phyloP scores from a whole-genome alignment of 2,797 vertebrate genomes.

The Myoxocephalus aenaeus region DNA sequence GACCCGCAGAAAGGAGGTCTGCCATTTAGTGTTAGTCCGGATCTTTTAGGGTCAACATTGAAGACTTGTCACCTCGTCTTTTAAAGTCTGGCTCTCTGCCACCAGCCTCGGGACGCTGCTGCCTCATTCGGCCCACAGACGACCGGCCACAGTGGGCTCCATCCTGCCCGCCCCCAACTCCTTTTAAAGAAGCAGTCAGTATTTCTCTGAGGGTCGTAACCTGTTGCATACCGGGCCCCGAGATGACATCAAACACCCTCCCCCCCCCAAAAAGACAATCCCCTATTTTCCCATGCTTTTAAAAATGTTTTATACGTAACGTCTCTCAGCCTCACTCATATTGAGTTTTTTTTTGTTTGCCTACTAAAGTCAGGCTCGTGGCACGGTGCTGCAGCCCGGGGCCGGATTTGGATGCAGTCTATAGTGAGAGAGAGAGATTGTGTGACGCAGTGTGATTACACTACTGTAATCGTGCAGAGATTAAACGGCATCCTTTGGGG shows the following conservation, averaged over 20 bases:
- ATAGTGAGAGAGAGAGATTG: conserved; percentile 19
- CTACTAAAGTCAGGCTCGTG: conserved; percentile 43
- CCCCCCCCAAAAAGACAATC: conserved; percentile 16
- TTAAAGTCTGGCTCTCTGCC: conserved; percentile 40
- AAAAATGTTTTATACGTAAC: background rate
- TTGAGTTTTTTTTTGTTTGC: conserved; percentile 32
- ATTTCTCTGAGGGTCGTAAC: conserved; percentile 33
- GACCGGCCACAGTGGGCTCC: conserved; percentile 27
- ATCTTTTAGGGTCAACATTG: conserved; percentile 33
- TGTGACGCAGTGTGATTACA: conserved; percentile 47
- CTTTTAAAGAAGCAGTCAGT: conserved; percentile 51
- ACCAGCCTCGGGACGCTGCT: conserved; percentile 26
- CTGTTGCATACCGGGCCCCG: conserved; percentile 47
- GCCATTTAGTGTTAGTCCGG: background rate
- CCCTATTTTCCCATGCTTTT: conserved; percentile 7
- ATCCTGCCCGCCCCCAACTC: conserved; percentile 7
- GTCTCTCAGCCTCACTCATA: conserved; percentile 28
- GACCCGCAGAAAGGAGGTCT: background rate
- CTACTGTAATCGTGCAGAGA: conserved; percentile 72
- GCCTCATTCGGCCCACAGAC: conserved; percentile 28
- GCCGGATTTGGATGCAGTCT: conserved; percentile 60
- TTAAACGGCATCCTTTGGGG: conserved; percentile 73
- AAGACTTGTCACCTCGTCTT: conserved; percentile 34
- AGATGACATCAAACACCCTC: conserved; percentile 51
- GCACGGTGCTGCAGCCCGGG: conserved; percentile 50